Evolutionary conservation across 2,888 invertebrate species (phyloP).

Genomic region (Leptopilina myrica): DNA sequence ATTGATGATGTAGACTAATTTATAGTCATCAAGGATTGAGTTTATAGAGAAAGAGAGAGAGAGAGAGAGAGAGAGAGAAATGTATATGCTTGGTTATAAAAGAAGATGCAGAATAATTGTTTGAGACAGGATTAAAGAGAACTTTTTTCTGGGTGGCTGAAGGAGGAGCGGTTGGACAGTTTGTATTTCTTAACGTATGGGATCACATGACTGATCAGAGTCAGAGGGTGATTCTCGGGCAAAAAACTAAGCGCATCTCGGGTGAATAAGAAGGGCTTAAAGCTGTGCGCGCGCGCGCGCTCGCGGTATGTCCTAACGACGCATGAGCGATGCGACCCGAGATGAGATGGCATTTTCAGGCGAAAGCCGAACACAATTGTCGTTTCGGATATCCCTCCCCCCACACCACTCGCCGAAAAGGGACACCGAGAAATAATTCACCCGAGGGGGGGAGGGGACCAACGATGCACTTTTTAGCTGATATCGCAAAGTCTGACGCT

Average conservation of each 20-base stretch:
- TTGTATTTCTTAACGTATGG: slow-evolving; percentile 36
- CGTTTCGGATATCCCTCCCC: slow-evolving; percentile 51
- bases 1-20: background rate
- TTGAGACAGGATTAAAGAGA: slow-evolving; percentile 21
- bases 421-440: slow-evolving; percentile 45
- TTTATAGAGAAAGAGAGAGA: too few relatives aligned
- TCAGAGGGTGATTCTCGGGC: slow-evolving; percentile 43
- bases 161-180: slow-evolving; percentile 39
- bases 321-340: slow-evolving; percentile 59
- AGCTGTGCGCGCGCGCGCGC: slow-evolving; percentile 49
- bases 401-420: slow-evolving; percentile 50
- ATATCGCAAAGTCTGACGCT: slow-evolving; percentile 56
- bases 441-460: background rate
- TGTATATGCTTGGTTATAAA: background rate
- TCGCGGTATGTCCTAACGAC: slow-evolving; percentile 60
- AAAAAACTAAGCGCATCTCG: slow-evolving; percentile 56
- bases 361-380: slow-evolving; percentile 56
- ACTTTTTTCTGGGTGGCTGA: background rate
- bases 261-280: slow-evolving; percentile 49
- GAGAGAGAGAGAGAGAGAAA: too few relatives aligned
- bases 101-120: slow-evolving; percentile 17
- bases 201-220: slow-evolving; percentile 43
- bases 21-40: too few relatives aligned
- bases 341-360: slow-evolving; percentile 59
- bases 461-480: slow-evolving; percentile 55